Evolutionary conservation across 2,888 invertebrate species (phyloP).

Genomic region (Hydroisotoma schaefferi): DNA sequence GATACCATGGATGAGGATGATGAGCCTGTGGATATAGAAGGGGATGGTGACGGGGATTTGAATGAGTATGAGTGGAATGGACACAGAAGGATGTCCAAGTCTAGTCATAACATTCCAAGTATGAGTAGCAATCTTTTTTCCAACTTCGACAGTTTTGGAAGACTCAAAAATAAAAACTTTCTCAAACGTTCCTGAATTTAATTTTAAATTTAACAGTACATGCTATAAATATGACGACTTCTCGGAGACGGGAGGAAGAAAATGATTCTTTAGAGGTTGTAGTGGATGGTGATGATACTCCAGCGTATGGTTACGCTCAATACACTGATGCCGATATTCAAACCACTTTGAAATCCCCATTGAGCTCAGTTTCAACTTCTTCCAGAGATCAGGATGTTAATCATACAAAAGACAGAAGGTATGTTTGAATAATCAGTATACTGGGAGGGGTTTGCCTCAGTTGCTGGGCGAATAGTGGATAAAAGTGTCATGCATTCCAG

Average conservation of each 20-base stretch:
- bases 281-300: constrained; percentile 82
- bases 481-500: too few relatives aligned
- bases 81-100: constrained; percentile 61
- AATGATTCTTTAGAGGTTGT: constrained; percentile 71
- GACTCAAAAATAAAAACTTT: too few relatives aligned
- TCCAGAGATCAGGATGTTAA: constrained; percentile 35
- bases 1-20: constrained; percentile 62
- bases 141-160: too few relatives aligned
- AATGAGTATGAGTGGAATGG: constrained; percentile 93
- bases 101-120: constrained; percentile 11
- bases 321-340: constrained; percentile 72
- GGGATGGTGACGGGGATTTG: constrained; percentile 69
- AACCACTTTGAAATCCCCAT: constrained; percentile 58
- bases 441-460: too few relatives aligned
- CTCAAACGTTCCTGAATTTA: background rate
- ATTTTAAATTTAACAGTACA: constrained; percentile 24
- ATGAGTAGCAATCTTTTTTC: background rate
- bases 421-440: background rate
- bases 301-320: constrained; percentile 78
- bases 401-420: constrained; percentile 3
- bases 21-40: constrained; percentile 64
- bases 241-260: constrained; percentile 55
- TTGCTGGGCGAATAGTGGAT: too few relatives aligned
- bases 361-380: constrained; percentile 57
- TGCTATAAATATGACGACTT: constrained; percentile 55